Conservation (phyloP, 2,797 vertebrate genomes). For the Macrochelys suwanniensis region DNA sequence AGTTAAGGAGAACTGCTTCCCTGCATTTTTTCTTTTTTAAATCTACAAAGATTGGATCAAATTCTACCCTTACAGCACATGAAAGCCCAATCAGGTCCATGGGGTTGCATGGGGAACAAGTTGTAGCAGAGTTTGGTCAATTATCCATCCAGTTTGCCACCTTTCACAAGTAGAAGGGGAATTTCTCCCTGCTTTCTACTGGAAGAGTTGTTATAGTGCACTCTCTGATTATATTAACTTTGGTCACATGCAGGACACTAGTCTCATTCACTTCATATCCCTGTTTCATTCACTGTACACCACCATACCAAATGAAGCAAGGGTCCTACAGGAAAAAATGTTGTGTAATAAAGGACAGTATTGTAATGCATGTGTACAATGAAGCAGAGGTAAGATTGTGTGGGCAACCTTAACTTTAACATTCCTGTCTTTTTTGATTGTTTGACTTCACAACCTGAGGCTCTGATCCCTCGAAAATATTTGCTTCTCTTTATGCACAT, state of each 20-base stretch:
- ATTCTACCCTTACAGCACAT: neutral
- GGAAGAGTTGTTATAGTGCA: neutral
- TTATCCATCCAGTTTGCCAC: neutral
- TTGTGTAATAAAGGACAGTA: neutral
- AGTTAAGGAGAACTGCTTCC: conserved; percentile 22
- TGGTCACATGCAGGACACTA: neutral
- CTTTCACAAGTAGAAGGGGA: neutral
- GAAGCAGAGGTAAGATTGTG: rapidly evolving
- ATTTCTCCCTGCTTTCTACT: neutral
- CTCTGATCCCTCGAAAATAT: neutral
- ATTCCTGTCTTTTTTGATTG: neutral
- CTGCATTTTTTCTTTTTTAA: neutral
- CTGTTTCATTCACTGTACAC: neutral
- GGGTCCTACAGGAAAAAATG: neutral
- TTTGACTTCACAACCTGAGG: neutral
- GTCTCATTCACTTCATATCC: neutral
- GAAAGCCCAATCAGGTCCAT: neutral
- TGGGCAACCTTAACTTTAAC: neutral
- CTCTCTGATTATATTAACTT: neutral
- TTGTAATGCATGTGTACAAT: neutral
- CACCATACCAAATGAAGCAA: neutral
- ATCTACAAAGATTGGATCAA: neutral
- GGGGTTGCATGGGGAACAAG: rapidly evolving
- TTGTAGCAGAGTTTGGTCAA: neutral
- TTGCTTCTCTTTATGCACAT: rapidly evolving